These are phyloP conservation scores for Polymixis flavicincta DNA, from an alignment of 2,888 invertebrate species.

Conservation along the genomic window DNA sequence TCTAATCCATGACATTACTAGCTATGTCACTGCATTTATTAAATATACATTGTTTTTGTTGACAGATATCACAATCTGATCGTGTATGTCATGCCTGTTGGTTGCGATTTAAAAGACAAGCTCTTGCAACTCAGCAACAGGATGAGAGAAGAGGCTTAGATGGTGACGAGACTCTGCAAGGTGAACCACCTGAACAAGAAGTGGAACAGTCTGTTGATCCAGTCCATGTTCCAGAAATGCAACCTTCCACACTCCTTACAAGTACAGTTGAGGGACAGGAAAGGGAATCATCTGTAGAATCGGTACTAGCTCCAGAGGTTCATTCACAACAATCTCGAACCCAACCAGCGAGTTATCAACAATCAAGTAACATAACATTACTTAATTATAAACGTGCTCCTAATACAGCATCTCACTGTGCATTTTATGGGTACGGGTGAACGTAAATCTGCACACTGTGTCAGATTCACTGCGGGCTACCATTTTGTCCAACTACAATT, in stretches of 20 bases:
- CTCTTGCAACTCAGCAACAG: too few species aligned
- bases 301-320: constrained; percentile 11
- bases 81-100: too few species aligned
- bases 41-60: too few species aligned
- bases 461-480: too few species aligned
- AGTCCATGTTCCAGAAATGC: background rate
- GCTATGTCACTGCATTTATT: too few species aligned
- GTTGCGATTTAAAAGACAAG: too few species aligned
- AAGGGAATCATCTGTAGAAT: constrained; percentile 4
- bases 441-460: constrained; percentile 12
- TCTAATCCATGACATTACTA: too few species aligned
- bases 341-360: constrained; percentile 4
- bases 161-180: too few species aligned
- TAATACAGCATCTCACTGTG: constrained; percentile 16
- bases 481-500: too few species aligned
- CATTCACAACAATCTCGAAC: constrained; percentile 10
- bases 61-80: too few species aligned
- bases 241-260: background rate
- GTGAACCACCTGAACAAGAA: constrained; percentile 6
- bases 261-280: constrained; percentile 10
- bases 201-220: constrained; percentile 18
- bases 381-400: constrained; percentile 16
- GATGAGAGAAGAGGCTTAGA: too few species aligned
- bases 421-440: constrained; percentile 6
- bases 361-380: constrained; percentile 8